Evolutionary conservation across 1,140 invertebrate genomes (phyloP).

Genomic region (Cecropterus lyciades): DNA sequence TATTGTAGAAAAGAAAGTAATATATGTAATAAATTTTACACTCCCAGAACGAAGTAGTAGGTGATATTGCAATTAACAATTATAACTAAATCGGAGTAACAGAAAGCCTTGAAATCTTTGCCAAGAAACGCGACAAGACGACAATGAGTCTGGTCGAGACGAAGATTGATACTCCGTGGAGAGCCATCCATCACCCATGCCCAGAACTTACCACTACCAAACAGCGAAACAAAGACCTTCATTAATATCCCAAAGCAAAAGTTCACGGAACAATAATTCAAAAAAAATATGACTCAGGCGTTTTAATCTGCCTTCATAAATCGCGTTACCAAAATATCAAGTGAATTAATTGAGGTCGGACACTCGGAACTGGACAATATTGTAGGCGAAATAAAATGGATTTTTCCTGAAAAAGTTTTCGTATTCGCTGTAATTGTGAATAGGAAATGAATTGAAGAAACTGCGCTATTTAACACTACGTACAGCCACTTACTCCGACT

Average conservation of each 20-base stretch:
- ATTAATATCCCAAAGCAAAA: conserved; percentile 63
- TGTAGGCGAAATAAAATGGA: neutral
- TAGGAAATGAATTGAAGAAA: conserved; percentile 4
- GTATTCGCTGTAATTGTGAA: conserved; percentile 4
- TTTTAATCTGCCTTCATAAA: conserved; percentile 46
- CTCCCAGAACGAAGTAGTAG: too few relatives aligned
- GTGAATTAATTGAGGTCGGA: conserved; percentile 26
- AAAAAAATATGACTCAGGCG: conserved; percentile 41
- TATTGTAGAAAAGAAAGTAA: too few relatives aligned
- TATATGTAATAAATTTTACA: too few relatives aligned
- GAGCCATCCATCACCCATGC: conserved; percentile 51
- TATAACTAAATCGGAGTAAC: too few relatives aligned
- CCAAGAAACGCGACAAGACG: conserved; percentile 36
- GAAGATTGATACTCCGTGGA: conserved; percentile 55
- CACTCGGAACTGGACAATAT: neutral
- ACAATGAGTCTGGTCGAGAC: conserved; percentile 46
- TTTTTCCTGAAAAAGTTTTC: neutral
- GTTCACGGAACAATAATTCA: conserved; percentile 26
- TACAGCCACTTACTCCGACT: neutral
- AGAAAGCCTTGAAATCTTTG: conserved; percentile 24
- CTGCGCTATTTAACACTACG: neutral
- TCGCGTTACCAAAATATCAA: too few relatives aligned
- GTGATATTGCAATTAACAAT: too few relatives aligned
- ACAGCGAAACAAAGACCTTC: conserved; percentile 37
- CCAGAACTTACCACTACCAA: conserved; percentile 27